Percentiles rank a stretch among this genome's conserved stretches.
Evolutionary conservation across 1,140 invertebrate genomes (phyloP).

Genomic region (Palaemon carinicauda): DNA sequence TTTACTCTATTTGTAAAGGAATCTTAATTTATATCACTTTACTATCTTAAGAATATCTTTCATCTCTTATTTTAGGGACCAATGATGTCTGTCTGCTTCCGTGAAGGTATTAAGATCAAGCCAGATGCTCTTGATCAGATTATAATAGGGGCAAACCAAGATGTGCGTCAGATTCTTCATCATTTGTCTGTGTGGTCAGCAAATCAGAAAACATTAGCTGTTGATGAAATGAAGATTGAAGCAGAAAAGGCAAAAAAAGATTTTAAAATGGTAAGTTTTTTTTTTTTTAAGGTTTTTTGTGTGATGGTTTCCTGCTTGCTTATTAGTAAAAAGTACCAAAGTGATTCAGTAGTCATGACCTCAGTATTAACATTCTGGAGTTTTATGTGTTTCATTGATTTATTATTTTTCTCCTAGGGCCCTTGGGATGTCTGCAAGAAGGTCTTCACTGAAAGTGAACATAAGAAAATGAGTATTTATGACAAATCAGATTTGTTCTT

Average conservation of each 20-base stretch:
- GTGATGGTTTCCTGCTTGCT: not conserved
- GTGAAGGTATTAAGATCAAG: constrained; percentile 87
- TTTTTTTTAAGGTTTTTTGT: not conserved
- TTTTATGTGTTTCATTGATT: not conserved
- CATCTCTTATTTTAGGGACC: constrained; percentile 71
- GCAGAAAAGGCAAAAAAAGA: constrained; percentile 76
- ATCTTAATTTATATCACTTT: no score
- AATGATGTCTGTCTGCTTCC: constrained; percentile 89
- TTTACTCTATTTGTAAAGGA: no score
- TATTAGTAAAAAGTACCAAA: no score
- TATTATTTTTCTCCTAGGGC: constrained; percentile 69
- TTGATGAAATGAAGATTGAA: constrained; percentile 68
- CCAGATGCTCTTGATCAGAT: constrained; percentile 81
- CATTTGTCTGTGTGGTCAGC: constrained; percentile 82
- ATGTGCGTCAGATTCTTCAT: constrained; percentile 92
- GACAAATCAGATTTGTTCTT: constrained; percentile 96
- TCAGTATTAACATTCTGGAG: not conserved
- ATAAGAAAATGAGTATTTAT: constrained; percentile 80
- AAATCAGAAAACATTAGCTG: constrained; percentile 65
- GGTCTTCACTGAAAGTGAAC: constrained; percentile 85
- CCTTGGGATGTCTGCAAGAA: constrained; percentile 93
- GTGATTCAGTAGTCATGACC: no score
- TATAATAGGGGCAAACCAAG: constrained; percentile 88
- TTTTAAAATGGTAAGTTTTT: constrained; percentile 75
- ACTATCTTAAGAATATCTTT: no score